Base-by-base conservation (phyloP, 2,113 vertebrate genomes). In the Barnardius zonarius region DNA sequence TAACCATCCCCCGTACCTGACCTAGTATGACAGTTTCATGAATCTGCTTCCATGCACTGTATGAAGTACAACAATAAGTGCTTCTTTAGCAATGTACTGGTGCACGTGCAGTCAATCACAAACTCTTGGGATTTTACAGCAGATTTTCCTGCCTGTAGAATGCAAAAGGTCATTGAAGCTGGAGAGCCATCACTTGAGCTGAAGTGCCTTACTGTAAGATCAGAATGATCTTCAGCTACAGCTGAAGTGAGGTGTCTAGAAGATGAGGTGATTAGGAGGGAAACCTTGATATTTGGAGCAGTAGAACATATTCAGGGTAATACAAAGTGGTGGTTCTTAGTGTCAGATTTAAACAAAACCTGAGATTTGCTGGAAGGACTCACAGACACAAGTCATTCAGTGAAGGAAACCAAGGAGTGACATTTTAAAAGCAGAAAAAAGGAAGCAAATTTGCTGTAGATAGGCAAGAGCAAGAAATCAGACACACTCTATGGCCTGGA, bases 121-220 rank as follows among this genome's bases (percentile, higher is more conserved):
- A 13, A 7, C 14, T 19, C 81, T 37, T 63, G 72, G 52, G n/a
- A 76, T 90, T 73, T 63, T 33, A 88, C 41, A 35, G 57, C n/a
- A 10, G 62, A 43, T 35, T 88, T 86, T 90, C 39, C 61, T 43
- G 33, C 15, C 54, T 90, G 19, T 25, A 74, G 59, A 74, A 90
- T 20, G 61, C 3, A 6, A 67, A 83, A 81, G 59, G 80, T 75
- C 73, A 54, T 18, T 68, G 61, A 81, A 88, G 33, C 35, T 75
- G 51, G n/a, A 95, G 46, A 78, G 55, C 51, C 43, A 63, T 22
- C 77, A 54, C 46, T 90, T 74, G 46, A 92, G 41, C 28, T 90
- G 31, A 93, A 94, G 76, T 70, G 51, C 68, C 54, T 28, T 73
- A 39, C 41, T 66, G 18, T 79, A 93, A 91, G 18, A 87, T 68